Evolutionary conservation across 2,888 invertebrate species (phyloP), one percentile per base, ranked within the genome.

Genomic region (Sesamia inferens): DNA sequence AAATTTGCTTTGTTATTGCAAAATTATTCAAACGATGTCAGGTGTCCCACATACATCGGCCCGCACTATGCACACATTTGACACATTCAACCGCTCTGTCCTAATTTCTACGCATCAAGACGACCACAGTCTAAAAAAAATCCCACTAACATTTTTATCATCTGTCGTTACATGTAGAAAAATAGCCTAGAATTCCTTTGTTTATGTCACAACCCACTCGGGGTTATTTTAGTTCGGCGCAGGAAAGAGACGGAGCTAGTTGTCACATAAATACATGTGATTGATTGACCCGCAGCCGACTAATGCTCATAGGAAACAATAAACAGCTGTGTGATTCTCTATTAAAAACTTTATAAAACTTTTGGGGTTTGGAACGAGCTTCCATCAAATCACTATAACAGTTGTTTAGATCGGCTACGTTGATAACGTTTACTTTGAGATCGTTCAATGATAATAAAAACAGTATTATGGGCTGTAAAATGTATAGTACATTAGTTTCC

Each of bases 211-310:
- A 83, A 79, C 86, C 84, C 85, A 86, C 88, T 88, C 87, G 82
- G 83, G 83, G 87, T 82, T 91, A 89, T 90, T 91, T 90, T 83
- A 71, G 84, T 84, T 77, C 69, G 74, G 79, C 83, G 87, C 66
- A 89, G 84, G 91, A 93, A 89, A 88, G 92, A 92, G 93, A 92
- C 84, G 86, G 91, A 91, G 90, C 90, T 92, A 92, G 90, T 92
- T 93, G 95, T 95, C 94, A 94, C 94, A 95, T 95, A 95, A 95
- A 94, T 92, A 93, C 90, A 81, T 87, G 93, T 95, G 95, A 96
- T 96, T 94, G 95, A 96, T 96, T 93, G 94, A 91, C 94, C 95
- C 94, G 94, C 94, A 95, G 92, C 90, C 93, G 85, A 91, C 93
- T 93, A 93, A 94, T 94, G 94, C 89, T 92, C 89, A 91, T 92